A percentile compares a stretch with the other conserved stretches of the same genome.
Evolutionary conservation across 2,113 vertebrate genomes (phyloP).

Genomic region (Upupa epops): DNA sequence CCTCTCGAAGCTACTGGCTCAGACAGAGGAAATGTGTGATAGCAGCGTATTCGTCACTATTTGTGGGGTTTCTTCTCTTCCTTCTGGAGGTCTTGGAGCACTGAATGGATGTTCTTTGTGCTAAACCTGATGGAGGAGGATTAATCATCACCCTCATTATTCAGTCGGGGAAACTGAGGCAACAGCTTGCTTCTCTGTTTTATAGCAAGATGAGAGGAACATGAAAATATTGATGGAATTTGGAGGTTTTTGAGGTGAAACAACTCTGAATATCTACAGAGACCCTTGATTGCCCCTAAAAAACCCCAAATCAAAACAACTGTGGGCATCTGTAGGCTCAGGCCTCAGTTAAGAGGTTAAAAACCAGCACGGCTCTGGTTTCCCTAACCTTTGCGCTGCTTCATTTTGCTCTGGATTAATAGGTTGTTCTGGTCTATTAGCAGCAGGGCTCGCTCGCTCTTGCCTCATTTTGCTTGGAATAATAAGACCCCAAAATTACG

Average conservation of each 20-base stretch:
- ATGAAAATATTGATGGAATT: not conserved
- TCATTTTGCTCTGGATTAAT: constrained; percentile 54
- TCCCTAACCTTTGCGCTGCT: constrained; percentile 38
- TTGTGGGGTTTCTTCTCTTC: not conserved
- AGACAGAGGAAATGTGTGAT: not conserved
- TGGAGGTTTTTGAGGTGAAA: not conserved
- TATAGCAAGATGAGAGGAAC: not conserved
- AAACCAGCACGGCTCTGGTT: not conserved
- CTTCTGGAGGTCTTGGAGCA: not conserved
- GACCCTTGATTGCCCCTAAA: not conserved
- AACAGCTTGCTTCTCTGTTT: not conserved
- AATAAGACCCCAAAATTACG: constrained; percentile 35
- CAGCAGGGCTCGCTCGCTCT: constrained; percentile 31
- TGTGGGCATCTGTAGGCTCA: not conserved
- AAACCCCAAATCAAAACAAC: not conserved
- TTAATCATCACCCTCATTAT: not conserved
- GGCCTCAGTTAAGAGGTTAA: not conserved
- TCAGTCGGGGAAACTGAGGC: constrained; percentile 14
- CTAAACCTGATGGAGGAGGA: not conserved
- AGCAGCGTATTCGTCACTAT: not conserved
- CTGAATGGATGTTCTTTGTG: not conserved
- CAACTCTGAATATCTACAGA: rapidly evolving
- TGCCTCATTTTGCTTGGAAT: constrained; percentile 61
- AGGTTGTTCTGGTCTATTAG: constrained; percentile 55
- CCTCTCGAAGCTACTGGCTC: not conserved